phyloP scores from a whole-genome alignment of 2,888 invertebrate species.

The Torymus aiolomorphi region DNA sequence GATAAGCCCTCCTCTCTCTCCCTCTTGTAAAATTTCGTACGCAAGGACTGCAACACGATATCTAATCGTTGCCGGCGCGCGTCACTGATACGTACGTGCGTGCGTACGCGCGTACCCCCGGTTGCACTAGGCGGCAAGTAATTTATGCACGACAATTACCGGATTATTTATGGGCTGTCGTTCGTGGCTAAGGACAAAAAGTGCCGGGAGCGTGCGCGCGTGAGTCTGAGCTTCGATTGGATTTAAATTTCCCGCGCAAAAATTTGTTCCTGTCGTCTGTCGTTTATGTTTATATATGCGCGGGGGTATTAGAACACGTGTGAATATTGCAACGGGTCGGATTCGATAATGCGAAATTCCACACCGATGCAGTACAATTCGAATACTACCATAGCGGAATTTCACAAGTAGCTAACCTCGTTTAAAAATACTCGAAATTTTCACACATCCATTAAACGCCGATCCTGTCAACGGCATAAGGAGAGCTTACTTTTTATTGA shows the following conservation, averaged over 20 bases:
- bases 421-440: too few relatives aligned
- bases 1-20: constrained; percentile 21
- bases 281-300: too few relatives aligned
- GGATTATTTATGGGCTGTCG: constrained; percentile 34
- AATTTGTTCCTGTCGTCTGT: not conserved
- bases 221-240: constrained; percentile 8
- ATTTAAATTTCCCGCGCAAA: constrained; percentile 12
- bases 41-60: constrained; percentile 14
- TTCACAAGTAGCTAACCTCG: too few relatives aligned
- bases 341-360: too few relatives aligned
- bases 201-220: not conserved
- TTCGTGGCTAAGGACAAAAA: not conserved
- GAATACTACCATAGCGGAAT: too few relatives aligned
- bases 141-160: constrained; percentile 47
- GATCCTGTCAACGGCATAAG: too few relatives aligned
- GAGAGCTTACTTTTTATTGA: too few relatives aligned
- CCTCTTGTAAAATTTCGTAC: constrained; percentile 40
- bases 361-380: too few relatives aligned
- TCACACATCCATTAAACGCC: too few relatives aligned
- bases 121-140: not conserved
- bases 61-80: constrained; percentile 41
- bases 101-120: too few relatives aligned
- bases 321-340: too few relatives aligned
- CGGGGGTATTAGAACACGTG: too few relatives aligned
- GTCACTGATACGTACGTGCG: not conserved